These are phyloP conservation scores for Cydia strobilella DNA, from an alignment of 1,140 invertebrate genomes.

Conservation along the genomic window DNA sequence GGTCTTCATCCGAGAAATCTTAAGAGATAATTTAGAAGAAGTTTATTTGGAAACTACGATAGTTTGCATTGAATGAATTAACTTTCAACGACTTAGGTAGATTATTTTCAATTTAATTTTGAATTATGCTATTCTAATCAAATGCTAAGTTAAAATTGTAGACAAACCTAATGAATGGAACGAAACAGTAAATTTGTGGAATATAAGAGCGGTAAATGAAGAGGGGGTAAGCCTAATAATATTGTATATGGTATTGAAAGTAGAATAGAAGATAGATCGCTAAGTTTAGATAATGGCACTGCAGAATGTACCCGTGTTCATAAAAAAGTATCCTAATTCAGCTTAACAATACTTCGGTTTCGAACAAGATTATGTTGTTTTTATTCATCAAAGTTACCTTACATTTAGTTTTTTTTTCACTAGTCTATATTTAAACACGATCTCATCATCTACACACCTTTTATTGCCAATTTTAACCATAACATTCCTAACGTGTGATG, in stretches of 20 bases:
- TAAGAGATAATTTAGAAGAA: conserved; percentile 76
- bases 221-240: conserved; percentile 37
- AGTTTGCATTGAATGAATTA: conserved; percentile 66
- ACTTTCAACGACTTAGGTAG: conserved; percentile 66
- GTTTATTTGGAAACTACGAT: conserved; percentile 75
- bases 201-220: conserved; percentile 37
- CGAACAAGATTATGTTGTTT: conserved; percentile 70
- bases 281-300: conserved; percentile 74
- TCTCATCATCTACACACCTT: conserved; percentile 56
- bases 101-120: conserved; percentile 70
- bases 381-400: conserved; percentile 62
- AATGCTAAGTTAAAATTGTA: conserved; percentile 71
- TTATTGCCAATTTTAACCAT: conserved; percentile 68
- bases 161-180: conserved; percentile 40
- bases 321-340: conserved; percentile 74
- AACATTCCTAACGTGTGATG: conserved; percentile 62
- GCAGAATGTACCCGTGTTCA: conserved; percentile 74
- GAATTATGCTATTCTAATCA: conserved; percentile 74
- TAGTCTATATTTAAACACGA: conserved; percentile 61
- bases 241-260: conserved; percentile 34
- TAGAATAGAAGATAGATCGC: conserved; percentile 63
- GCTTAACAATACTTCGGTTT: conserved; percentile 69
- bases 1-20: conserved; percentile 56
- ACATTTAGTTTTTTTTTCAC: conserved; percentile 60
- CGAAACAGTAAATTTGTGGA: background rate